Percentiles rank a stretch among this genome's conserved stretches.
Evolutionary conservation across 2,113 vertebrate genomes (phyloP).

Genomic region (Alosa alosa): DNA sequence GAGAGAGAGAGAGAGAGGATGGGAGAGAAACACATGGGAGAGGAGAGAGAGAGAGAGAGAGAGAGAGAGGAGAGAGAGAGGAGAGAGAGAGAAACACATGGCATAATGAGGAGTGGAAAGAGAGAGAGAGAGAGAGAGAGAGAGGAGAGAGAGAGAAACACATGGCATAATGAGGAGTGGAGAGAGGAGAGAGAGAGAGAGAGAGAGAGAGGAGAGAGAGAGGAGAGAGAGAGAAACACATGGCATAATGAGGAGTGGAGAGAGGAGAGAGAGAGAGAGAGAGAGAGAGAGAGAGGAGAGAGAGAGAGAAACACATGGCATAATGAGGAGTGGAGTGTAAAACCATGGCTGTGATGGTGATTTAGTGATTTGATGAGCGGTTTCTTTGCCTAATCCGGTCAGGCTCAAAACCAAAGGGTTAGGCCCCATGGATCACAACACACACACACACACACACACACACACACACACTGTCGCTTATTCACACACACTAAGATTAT

Average conservation of each 20-base stretch:
- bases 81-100: background rate
- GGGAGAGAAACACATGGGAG: background rate
- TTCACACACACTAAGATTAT: background rate
- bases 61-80: too few species aligned
- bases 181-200: background rate
- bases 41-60: too few species aligned
- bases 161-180: background rate
- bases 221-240: too few species aligned
- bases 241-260: background rate
- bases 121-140: background rate
- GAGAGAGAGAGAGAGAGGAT: constrained; percentile 8
- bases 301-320: background rate
- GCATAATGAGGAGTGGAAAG: background rate
- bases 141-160: background rate
- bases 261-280: background rate
- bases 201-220: background rate
- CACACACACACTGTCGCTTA: background rate
- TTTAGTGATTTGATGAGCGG: background rate
- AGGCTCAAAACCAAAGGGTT: background rate
- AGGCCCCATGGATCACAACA: background rate
- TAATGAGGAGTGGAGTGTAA: background rate
- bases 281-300: constrained; percentile 8
- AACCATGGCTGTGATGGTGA: background rate
- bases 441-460: background rate
- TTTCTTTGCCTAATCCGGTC: background rate